Base-by-base conservation (phyloP, 2,888 invertebrate species). In the Brachypalpus laphriformis region DNA sequence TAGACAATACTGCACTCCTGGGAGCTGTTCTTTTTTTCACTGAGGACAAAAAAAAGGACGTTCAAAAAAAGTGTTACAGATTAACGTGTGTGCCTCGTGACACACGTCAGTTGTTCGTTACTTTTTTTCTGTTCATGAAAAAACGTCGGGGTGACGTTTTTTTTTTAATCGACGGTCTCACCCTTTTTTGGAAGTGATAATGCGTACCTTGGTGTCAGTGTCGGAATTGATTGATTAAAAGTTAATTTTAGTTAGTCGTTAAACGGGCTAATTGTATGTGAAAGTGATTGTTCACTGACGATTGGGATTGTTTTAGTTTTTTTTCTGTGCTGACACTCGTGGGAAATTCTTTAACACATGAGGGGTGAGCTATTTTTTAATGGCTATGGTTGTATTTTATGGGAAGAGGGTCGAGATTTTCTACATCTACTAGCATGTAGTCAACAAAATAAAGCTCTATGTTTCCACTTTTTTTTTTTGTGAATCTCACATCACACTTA, bases 141-240 rank as follows among this genome's bases (percentile, higher is more conserved):
- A 37, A 75, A 20, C 11, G 31, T 42, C 37, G 31, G 66, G 51
- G 66, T 74, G 51, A 47, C 51, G 14, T 6, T 34, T 71, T 65
- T 80, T 81, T 74, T 51, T 61, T 61, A 3, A 8, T 42, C 5
- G 40, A 40, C 14, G 6, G 34, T 56, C 9, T 49, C 51, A 68
- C 66, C 76, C 76, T 66, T 59, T 56, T 56, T 68, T 42, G 34
- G 34, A 34, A 16, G 34, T 7, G 20, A 31, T 59, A 49, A 49
- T 47, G 31, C 40, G 5, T 42, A 76, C 40, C 18, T 40, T 25
- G 22, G 57, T 49, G 49, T 37, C 40, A 34, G 25, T 59, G 45
- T 16, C 63, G 45, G 22, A 65, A 51, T 57, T 80, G 78, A 80
- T 80, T 72, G 78, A 80, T 80, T 72, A 45, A 51, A 56, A 66